Evolutionary conservation across 2,113 vertebrate species (phyloP), one percentile per base, ranked within the genome.

Genomic region (Thryonomys swinderianus): DNA sequence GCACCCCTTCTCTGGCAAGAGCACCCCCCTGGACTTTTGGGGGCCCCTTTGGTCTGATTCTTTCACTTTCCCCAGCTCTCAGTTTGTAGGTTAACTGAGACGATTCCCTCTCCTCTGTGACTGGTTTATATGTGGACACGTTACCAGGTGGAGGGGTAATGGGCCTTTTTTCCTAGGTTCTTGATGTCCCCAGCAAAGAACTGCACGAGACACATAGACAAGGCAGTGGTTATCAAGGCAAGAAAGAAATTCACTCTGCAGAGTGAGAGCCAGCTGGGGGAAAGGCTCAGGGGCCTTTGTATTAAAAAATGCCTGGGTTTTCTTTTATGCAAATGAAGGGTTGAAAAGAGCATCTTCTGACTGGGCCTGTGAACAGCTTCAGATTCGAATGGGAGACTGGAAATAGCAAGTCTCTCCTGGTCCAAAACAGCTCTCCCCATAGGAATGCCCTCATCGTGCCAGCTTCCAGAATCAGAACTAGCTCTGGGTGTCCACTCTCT

Each of bases 1-100:
- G 91, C 2, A 2, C 64, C 67, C 79, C 78, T 40, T 74, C 71
- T 32, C 37, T 20, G 67, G 34, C 95, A 51, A 14, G 64, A 32
- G 21, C 2, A 7, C 27, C 45, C 67, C 27, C 14, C 0, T 40
- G 90, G 86, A 7, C 57, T 80, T 62, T 3, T 1, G 1, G 53
- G 69, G 23, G 23, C 32, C 59, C 25, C 27, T 53, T 17, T 76
- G 27, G 14, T 76, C 73, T 17, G 73, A 48, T 48, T 76, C 42
- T 9, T 14, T 27, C 73, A 2, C 8, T 23, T 0, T 21, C 42
- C 53, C 18, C 57, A 5, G 0, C 30, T 25, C 64, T 13, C 45
- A 40, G 62, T 30, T 71, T 21, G 2, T 0, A 25, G 2, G 13
- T 45, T 62, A 40, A 17, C 2, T 0, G 4, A 45, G 7, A 32